phyloP scores from a whole-genome alignment of 1,140 invertebrate genomes.

The Nylanderia fulva region DNA sequence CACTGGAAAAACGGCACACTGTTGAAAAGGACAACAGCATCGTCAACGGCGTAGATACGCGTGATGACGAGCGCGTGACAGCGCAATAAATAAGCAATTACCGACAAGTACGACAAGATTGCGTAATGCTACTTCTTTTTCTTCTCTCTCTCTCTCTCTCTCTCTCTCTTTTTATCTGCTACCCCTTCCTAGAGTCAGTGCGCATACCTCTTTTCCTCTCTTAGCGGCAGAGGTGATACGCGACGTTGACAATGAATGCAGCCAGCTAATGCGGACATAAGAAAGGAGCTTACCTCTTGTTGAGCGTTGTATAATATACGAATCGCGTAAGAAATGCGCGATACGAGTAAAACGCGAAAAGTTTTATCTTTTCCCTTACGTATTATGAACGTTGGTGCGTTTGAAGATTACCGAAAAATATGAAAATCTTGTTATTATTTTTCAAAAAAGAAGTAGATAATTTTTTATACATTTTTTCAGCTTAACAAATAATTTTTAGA shows the following conservation, averaged over 20 bases:
- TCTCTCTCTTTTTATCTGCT: not conserved
- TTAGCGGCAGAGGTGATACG: not conserved
- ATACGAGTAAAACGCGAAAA: not conserved
- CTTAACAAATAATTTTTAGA: no score
- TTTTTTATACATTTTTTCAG: no score
- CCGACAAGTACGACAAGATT: conserved; percentile 60
- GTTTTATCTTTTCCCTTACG: not conserved
- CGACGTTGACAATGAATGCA: not conserved
- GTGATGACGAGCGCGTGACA: conserved; percentile 35
- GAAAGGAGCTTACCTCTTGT: not conserved
- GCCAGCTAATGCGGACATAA: conserved; percentile 2
- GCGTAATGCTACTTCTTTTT: conserved; percentile 42
- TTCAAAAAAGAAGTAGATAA: no score
- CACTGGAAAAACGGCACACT: not conserved
- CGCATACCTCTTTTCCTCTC: not conserved
- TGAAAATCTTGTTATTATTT: no score
- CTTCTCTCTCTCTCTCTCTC: not conserved
- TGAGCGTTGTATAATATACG: not conserved
- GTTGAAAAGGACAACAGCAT: conserved; percentile 23
- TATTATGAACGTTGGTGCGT: no score
- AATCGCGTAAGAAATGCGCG: not conserved
- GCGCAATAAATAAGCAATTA: conserved; percentile 67
- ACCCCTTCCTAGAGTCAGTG: not conserved
- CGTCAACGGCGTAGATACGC: conserved; percentile 7
- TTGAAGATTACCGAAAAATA: no score